A percentile compares a stretch with the other conserved stretches of the same genome.
Conservation (phyloP, 2,113 vertebrate genomes). For the Sminthopsis crassicaudata region DNA sequence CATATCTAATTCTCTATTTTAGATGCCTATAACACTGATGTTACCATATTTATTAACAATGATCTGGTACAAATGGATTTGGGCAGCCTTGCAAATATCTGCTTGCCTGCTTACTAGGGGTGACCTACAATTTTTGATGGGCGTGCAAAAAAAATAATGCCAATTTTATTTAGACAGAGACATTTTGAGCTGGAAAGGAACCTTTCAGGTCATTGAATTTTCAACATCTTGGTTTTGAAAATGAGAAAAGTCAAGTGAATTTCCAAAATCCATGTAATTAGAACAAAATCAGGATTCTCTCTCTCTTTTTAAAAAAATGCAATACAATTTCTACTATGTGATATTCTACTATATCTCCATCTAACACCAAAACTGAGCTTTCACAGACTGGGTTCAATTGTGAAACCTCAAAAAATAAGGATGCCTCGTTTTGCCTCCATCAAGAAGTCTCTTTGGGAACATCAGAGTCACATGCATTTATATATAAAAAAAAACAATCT, state of each 20-base stretch:
- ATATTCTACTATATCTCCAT: not conserved
- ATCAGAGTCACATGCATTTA: not conserved
- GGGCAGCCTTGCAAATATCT: not conserved
- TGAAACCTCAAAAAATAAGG: not conserved
- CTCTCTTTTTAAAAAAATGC: not conserved
- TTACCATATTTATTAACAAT: not conserved
- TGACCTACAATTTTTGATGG: not conserved
- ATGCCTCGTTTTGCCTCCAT: not conserved
- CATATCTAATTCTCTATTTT: not conserved
- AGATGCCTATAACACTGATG: not conserved
- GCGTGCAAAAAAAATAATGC: not conserved
- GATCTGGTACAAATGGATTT: conserved; percentile 2
- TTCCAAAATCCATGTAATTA: not conserved
- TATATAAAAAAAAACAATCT: not conserved
- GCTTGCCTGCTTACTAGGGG: not conserved
- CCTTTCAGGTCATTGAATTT: not conserved
- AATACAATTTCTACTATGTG: not conserved
- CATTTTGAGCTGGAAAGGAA: not conserved
- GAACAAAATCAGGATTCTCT: not conserved
- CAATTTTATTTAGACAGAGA: not conserved
- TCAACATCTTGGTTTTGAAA: not conserved
- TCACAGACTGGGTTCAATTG: not conserved
- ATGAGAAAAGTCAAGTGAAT: not conserved
- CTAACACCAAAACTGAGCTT: not conserved
- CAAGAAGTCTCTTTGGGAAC: not conserved